Percentiles rank a stretch among this genome's conserved stretches.
Evolutionary conservation across 2,797 vertebrate species (phyloP).

Genomic region (Phyllotis vaccarum): DNA sequence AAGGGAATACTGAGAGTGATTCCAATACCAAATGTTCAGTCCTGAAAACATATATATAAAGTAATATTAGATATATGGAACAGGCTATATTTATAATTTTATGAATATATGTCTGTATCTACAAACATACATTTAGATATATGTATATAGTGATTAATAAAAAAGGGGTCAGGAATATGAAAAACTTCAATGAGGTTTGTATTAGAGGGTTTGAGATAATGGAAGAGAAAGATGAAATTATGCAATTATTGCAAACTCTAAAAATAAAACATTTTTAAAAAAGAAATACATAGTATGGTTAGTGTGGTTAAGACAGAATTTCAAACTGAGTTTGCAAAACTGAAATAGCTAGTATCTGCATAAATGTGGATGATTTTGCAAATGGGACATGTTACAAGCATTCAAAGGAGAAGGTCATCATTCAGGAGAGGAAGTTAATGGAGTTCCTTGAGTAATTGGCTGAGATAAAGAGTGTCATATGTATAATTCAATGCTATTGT

Average conservation of each 20-base stretch:
- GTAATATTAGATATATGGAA: background rate
- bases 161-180: background rate
- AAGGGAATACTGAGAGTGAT: background rate
- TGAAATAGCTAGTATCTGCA: background rate
- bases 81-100: background rate
- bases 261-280: background rate
- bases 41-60: background rate
- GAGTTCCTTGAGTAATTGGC: background rate
- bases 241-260: background rate
- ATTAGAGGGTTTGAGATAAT: background rate
- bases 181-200: too few relatives aligned
- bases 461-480: background rate
- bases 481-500: background rate
- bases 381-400: background rate
- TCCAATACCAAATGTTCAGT: background rate
- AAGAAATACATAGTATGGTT: background rate
- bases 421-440: background rate
- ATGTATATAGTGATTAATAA: background rate
- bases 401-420: background rate
- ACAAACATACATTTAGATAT: too few relatives aligned
- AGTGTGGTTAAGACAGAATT: background rate
- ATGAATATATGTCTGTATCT: background rate
- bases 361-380: background rate
- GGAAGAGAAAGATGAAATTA: background rate
- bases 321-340: background rate